Evolutionary conservation across 1,140 invertebrate species (phyloP).

Genomic region (Drosophila athabasca): DNA sequence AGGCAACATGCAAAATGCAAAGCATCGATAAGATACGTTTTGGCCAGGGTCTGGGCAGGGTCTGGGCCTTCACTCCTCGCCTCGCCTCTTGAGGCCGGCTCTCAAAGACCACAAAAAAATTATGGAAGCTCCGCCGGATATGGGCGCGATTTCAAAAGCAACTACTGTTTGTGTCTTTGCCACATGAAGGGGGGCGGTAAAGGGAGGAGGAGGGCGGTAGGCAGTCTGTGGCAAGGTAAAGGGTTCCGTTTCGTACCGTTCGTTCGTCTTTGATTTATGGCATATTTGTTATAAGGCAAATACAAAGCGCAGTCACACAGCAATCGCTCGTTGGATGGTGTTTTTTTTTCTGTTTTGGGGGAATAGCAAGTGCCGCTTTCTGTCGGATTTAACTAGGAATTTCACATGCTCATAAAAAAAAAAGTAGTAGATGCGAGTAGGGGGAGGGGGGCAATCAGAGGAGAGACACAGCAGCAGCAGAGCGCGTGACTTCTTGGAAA

Average conservation of each 20-base stretch:
- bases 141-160: conserved; percentile 79
- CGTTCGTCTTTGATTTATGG: conserved; percentile 71
- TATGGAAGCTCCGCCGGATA: conserved; percentile 81
- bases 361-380: conserved; percentile 60
- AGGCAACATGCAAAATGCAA: conserved; percentile 81
- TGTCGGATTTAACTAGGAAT: conserved; percentile 59
- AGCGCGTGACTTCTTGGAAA: conserved; percentile 76
- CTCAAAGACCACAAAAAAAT: conserved; percentile 51
- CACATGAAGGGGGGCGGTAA: not conserved
- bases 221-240: conserved; percentile 9
- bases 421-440: not conserved
- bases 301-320: conserved; percentile 76
- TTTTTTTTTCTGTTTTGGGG: not conserved
- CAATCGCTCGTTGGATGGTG: conserved; percentile 8
- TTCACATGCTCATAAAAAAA: conserved; percentile 71
- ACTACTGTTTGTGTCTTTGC: conserved; percentile 71
- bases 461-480: not conserved
- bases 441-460: no score
- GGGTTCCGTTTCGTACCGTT: not conserved
- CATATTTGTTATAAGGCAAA: conserved; percentile 67
- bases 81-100: conserved; percentile 1
- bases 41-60: conserved; percentile 5
- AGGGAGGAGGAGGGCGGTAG: not conserved
- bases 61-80: not conserved
- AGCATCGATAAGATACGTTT: conserved; percentile 79